phyloP scores from a whole-genome alignment of 2,797 vertebrate genomes.

The Oceanodroma leucorhoa region DNA sequence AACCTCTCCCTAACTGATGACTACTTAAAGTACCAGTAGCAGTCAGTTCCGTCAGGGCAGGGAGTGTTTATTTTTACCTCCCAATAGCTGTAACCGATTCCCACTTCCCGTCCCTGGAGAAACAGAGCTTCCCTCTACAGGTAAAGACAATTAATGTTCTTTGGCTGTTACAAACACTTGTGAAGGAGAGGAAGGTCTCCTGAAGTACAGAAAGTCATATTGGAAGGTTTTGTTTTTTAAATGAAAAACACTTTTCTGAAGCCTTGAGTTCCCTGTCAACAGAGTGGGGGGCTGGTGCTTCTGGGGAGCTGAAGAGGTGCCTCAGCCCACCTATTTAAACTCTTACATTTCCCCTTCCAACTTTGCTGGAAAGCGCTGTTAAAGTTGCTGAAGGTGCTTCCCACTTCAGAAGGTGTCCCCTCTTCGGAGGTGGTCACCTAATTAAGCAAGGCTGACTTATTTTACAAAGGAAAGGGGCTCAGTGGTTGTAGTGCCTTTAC shows the following conservation, averaged over 20 bases:
- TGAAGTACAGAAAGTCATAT: not conserved
- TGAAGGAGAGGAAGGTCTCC: not conserved
- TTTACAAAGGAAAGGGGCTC: not conserved
- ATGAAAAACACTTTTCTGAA: not conserved
- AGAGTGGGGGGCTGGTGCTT: not conserved
- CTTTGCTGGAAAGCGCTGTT: not conserved
- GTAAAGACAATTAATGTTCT: not conserved
- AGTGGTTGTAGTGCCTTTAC: not conserved
- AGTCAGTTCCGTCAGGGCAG: not conserved
- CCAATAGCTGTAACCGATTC: not conserved
- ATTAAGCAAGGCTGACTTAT: not conserved
- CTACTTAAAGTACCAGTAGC: not conserved
- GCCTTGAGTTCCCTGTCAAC: not conserved
- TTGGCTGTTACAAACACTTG: not conserved
- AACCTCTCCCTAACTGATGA: not conserved
- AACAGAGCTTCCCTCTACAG: not conserved
- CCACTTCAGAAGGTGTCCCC: not conserved
- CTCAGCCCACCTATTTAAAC: not conserved
- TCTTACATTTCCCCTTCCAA: not conserved
- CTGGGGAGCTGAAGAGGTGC: not conserved
- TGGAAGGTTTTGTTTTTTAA: not conserved
- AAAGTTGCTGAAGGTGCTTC: not conserved
- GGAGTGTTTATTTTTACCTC: not conserved
- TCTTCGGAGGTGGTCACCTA: not conserved
- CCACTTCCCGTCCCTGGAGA: not conserved